Percentiles rank a stretch among this genome's conserved stretches.
Evolutionary conservation across 2,888 invertebrate species (phyloP).

Genomic region (Cheilosia vernalis): DNA sequence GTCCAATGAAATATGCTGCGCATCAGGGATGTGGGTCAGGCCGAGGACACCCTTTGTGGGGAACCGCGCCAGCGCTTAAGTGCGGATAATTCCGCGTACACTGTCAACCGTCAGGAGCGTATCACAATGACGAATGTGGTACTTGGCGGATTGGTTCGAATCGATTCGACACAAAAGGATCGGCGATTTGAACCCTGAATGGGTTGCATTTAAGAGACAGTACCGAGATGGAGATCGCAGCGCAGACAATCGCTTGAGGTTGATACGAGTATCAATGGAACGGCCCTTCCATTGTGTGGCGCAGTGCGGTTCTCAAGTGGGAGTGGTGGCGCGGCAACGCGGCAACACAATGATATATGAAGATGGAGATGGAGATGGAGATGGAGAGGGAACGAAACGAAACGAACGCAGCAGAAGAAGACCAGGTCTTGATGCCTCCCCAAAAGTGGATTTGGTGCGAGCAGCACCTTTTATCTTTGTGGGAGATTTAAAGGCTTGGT

Average conservation of each 20-base stretch:
- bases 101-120: conserved; percentile 68
- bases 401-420: not conserved
- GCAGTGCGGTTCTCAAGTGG: conserved; percentile 43
- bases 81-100: conserved; percentile 68
- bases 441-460: conserved; percentile 69
- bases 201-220: conserved; percentile 58
- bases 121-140: conserved; percentile 57
- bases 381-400: conserved; percentile 15
- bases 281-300: conserved; percentile 62
- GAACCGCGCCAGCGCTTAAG: conserved; percentile 66
- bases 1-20: conserved; percentile 42
- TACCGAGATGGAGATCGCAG: conserved; percentile 25
- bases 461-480: conserved; percentile 74
- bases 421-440: conserved; percentile 44
- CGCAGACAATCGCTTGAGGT: conserved; percentile 56
- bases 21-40: conserved; percentile 52
- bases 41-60: conserved; percentile 41
- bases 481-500: conserved; percentile 75
- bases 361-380: conserved; percentile 60
- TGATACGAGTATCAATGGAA: conserved; percentile 61
- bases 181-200: conserved; percentile 65
- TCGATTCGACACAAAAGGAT: conserved; percentile 74
- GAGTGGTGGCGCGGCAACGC: conserved; percentile 49
- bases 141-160: conserved; percentile 65
- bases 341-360: conserved; percentile 67